Conservation (phyloP, 2,888 invertebrate genomes). For the Polymixis flavicincta region DNA sequence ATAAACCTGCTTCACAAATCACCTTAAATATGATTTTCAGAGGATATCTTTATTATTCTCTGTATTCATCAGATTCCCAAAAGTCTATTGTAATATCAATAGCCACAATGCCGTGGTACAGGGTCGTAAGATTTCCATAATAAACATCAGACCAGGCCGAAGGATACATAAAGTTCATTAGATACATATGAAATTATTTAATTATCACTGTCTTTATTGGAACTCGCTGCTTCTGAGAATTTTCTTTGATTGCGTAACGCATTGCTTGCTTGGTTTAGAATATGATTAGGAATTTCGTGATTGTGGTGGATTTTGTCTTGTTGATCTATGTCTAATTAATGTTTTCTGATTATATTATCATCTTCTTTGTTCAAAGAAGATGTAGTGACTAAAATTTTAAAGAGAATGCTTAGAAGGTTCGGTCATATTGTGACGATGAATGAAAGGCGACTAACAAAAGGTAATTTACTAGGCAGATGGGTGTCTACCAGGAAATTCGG, state of each 20-base stretch:
- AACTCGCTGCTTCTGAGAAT: conserved; percentile 28
- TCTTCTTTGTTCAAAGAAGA: too few species aligned
- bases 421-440: too few species aligned
- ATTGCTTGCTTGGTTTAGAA: conserved; percentile 34
- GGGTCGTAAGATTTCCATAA: conserved; percentile 66
- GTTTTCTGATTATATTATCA: background rate
- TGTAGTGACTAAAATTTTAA: too few species aligned
- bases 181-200: conserved; percentile 66
- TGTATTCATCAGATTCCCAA: background rate
- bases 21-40: too few species aligned
- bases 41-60: background rate
- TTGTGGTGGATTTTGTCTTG: conserved; percentile 5
- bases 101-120: conserved; percentile 51
- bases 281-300: conserved; percentile 22
- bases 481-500: too few species aligned
- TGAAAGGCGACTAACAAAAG: too few species aligned
- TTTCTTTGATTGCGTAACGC: conserved; percentile 55
- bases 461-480: too few species aligned
- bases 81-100: conserved; percentile 9
- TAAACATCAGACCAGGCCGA: conserved; percentile 59
- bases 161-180: conserved; percentile 73
- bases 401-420: too few species aligned
- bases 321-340: conserved; percentile 7
- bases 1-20: background rate
- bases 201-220: conserved; percentile 63